Conservation (phyloP, 2,888 invertebrate species). For the Coenonympha arcania region DNA sequence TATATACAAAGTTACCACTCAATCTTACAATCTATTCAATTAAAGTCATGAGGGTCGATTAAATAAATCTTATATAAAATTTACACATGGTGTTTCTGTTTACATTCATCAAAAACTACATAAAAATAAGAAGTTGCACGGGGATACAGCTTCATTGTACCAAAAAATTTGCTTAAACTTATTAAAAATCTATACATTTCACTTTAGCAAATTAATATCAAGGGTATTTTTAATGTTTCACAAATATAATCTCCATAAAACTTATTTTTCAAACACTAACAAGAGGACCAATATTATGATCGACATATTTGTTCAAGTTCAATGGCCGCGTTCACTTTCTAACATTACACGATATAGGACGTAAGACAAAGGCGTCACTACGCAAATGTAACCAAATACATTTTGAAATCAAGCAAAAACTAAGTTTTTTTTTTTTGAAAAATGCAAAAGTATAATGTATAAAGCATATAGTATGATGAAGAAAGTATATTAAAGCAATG, state of each 20-base stretch:
- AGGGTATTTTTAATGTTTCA: constrained; percentile 27
- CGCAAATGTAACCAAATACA: constrained; percentile 10
- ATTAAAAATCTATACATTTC: constrained; percentile 31
- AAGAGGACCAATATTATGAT: constrained; percentile 41
- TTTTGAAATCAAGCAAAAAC: constrained; percentile 14
- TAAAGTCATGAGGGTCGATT: constrained; percentile 66
- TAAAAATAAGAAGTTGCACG: constrained; percentile 45
- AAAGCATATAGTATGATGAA: too few relatives aligned
- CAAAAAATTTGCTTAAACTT: constrained; percentile 40
- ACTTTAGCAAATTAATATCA: constrained; percentile 32
- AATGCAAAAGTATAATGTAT: not conserved
- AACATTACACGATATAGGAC: constrained; percentile 18
- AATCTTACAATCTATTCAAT: constrained; percentile 64
- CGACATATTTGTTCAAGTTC: constrained; percentile 50
- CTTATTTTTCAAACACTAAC: constrained; percentile 38
- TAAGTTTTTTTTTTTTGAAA: constrained; percentile 7
- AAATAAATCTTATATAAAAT: constrained; percentile 68
- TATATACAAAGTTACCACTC: constrained; percentile 72
- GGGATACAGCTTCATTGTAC: constrained; percentile 58
- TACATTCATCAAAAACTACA: constrained; percentile 51
- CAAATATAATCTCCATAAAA: constrained; percentile 39
- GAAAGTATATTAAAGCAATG: constrained; percentile 3
- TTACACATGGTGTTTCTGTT: constrained; percentile 56
- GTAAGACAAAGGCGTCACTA: constrained; percentile 18
- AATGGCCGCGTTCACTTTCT: constrained; percentile 33